Base-by-base conservation (phyloP, 2,113 vertebrate genomes). In the Caranx melampygus region DNA sequence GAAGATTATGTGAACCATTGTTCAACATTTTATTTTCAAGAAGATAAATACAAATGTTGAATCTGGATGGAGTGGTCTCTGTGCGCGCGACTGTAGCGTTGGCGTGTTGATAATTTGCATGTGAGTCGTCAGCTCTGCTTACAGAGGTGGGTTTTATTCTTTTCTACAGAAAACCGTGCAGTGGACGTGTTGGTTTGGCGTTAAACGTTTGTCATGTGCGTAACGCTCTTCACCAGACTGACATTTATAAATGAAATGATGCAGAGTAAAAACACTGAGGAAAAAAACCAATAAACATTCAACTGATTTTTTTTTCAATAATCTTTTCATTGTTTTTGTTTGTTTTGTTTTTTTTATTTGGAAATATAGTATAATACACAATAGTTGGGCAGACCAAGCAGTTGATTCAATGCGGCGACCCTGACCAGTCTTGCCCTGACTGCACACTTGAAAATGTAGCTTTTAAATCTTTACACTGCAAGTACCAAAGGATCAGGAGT, bases 321-420 rank as follows among this genome's bases (percentile, higher is more conserved):
- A 81, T 85, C 10, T 64, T 89, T 88, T 82, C 78, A 83, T 69
- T 65, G 55, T 82, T 79, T 81, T 79, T 26, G 26, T 26, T 26
- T 26, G 26, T 26, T 60, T 83, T 82, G 66, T 71, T 49, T 66
- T 54, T n/a, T 54, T 89, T 92, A 91, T 92, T 93, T 92, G 87
- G 82, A 94, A 93, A 92, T 92, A 92, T 89, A 90, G 76, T 87
- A 92, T 89, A 89, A 89, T 92, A 94, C 92, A 94, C 84, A 91
- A 92, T 81, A 88, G 71, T 91, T 87, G 77, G 87, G 83, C 86
- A 87, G 81, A 88, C 70, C 89, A 86, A 90, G 89, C 80, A 84
- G 52, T 87, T 79, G 76, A 91, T 89, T 90, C 84, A 86, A 78
- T 82, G 86, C 76, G 40, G 79, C 89, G 85, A 89, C 87, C 90